Evolutionary conservation across 2,113 vertebrate species (phyloP).

Genomic region (Brachypodius melanocephalos): DNA sequence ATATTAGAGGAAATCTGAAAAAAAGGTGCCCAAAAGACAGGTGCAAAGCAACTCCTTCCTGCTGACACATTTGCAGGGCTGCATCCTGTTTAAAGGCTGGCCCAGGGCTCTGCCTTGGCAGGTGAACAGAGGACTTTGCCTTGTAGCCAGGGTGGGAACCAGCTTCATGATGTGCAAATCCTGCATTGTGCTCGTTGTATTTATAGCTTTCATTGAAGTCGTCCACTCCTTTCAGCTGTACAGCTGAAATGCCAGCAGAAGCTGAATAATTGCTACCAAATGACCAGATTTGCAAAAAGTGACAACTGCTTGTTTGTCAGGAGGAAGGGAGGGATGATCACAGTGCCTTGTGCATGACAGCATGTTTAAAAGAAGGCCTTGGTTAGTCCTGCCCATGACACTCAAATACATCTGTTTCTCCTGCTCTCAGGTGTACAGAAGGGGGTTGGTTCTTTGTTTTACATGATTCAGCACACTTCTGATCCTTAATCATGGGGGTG

Average conservation of each 20-base stretch:
- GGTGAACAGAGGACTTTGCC: slow-evolving; percentile 26
- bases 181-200: neutral
- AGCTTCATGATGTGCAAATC: neutral
- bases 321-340: neutral
- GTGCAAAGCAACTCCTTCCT: slow-evolving; percentile 25
- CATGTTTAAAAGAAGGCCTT: neutral
- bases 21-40: slow-evolving; percentile 2
- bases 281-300: neutral
- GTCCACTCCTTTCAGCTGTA: neutral
- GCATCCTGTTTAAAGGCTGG: slow-evolving; percentile 24
- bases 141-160: slow-evolving; percentile 1
- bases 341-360: neutral
- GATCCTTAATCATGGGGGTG: neutral
- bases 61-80: neutral
- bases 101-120: neutral
- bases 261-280: slow-evolving; percentile 8
- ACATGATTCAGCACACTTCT: neutral
- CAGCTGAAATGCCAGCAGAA: neutral
- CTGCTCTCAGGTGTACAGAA: neutral
- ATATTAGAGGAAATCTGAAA: slow-evolving; percentile 37
- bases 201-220: neutral
- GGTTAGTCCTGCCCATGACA: neutral
- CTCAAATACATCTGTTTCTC: neutral
- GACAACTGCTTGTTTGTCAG: neutral
- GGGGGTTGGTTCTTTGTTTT: neutral